Evolutionary conservation across 2,113 vertebrate genomes (phyloP).

Genomic region (Saccopteryx leptura): DNA sequence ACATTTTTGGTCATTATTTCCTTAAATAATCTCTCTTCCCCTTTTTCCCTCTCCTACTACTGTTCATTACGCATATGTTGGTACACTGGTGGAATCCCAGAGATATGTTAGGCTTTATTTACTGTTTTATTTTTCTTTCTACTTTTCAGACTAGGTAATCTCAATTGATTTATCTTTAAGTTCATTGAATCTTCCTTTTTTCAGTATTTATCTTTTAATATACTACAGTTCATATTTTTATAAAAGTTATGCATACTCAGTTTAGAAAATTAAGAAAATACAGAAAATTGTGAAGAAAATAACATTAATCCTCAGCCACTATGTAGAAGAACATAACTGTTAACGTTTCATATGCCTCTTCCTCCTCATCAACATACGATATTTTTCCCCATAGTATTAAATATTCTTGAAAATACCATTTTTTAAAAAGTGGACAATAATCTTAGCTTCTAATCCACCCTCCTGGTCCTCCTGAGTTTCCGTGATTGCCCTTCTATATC

Average conservation of each 20-base stretch:
- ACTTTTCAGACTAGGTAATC: neutral
- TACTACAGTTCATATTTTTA: neutral
- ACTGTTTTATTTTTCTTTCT: neutral
- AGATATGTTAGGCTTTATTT: neutral
- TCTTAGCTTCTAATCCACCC: neutral
- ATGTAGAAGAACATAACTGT: neutral
- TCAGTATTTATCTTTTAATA: conserved; percentile 35
- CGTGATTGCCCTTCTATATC: neutral
- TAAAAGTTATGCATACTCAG: neutral
- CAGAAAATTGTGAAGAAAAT: neutral
- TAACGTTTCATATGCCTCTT: neutral
- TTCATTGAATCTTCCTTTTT: neutral
- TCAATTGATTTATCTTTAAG: neutral
- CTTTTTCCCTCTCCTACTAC: neutral
- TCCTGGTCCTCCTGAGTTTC: neutral
- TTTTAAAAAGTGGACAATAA: neutral
- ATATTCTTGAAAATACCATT: neutral
- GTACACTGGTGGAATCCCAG: neutral
- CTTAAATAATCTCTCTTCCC: neutral
- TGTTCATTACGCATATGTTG: neutral
- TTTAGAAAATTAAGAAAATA: conserved; percentile 28
- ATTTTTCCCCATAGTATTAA: conserved; percentile 38
- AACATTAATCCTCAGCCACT: neutral
- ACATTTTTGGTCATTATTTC: neutral
- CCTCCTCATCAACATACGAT: neutral